phyloP scores from a whole-genome alignment of 2,797 vertebrate genomes.

The Huso huso region DNA sequence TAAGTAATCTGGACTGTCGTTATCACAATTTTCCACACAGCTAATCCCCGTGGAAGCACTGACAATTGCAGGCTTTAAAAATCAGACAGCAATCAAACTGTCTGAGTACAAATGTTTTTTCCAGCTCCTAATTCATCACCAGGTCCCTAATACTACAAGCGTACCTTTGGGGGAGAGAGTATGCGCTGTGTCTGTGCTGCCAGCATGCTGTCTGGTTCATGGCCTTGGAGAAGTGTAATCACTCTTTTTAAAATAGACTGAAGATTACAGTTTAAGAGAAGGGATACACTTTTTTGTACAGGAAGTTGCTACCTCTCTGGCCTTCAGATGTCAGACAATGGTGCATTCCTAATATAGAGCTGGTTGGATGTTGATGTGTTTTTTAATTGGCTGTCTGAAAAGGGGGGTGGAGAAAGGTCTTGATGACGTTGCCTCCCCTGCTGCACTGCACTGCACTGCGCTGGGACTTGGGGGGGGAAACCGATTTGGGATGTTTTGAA shows the following conservation, averaged over 20 bases:
- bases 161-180: too few relatives aligned
- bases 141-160: too few relatives aligned
- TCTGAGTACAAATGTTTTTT: neutral
- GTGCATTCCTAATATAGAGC: too few relatives aligned
- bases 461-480: slow-evolving; percentile 16
- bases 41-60: slow-evolving; percentile 17
- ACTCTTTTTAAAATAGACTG: too few relatives aligned
- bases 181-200: too few relatives aligned
- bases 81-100: neutral
- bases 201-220: too few relatives aligned
- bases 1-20: neutral
- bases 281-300: too few relatives aligned
- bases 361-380: neutral
- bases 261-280: too few relatives aligned
- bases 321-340: too few relatives aligned
- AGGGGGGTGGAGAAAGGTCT: neutral
- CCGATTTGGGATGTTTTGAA: slow-evolving; percentile 26
- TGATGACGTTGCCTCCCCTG: slow-evolving; percentile 4
- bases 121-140: too few relatives aligned
- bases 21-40: slow-evolving; percentile 1
- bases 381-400: neutral
- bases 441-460: slow-evolving; percentile 6
- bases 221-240: too few relatives aligned
- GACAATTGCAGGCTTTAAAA: slow-evolving; percentile 13
- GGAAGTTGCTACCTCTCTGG: too few relatives aligned